Evolutionary conservation across 2,113 vertebrate genomes (phyloP).

Genomic region (Thunnus maccoyii): DNA sequence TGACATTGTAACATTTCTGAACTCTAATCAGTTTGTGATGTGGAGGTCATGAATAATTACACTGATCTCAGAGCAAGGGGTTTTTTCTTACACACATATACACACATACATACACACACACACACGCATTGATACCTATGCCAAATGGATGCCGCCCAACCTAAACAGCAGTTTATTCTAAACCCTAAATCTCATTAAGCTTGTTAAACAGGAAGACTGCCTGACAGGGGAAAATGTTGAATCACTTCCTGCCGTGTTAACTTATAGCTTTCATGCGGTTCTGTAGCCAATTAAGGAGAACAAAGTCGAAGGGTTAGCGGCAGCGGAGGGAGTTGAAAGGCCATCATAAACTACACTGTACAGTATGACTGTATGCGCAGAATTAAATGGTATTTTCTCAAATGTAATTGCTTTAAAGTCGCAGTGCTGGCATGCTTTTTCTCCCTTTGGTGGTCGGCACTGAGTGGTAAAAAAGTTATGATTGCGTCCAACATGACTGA

Average conservation of each 20-base stretch:
- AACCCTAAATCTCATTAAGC: conserved; percentile 77
- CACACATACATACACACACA: neutral
- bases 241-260: conserved; percentile 75
- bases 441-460: neutral
- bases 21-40: conserved; percentile 75
- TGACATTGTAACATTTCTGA: conserved; percentile 46
- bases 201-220: conserved; percentile 65
- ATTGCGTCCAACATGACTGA: neutral
- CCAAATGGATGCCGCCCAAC: conserved; percentile 77
- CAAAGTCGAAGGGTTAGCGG: conserved; percentile 62
- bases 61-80: conserved; percentile 2
- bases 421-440: neutral
- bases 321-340: conserved; percentile 55
- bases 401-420: conserved; percentile 20
- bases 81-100: no score
- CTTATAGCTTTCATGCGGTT: conserved; percentile 74
- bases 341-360: conserved; percentile 58
- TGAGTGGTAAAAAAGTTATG: neutral
- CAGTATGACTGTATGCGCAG: neutral
- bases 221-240: conserved; percentile 76
- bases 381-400: conserved; percentile 37
- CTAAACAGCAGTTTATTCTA: conserved; percentile 74
- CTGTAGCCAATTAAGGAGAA: conserved; percentile 68
- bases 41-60: conserved; percentile 76
- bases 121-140: conserved; percentile 7